A percentile compares a stretch with the other conserved stretches of the same genome.
These are phyloP conservation scores for Xylocampa areola DNA, from an alignment of 2,888 invertebrate species.

Conservation along the genomic window DNA sequence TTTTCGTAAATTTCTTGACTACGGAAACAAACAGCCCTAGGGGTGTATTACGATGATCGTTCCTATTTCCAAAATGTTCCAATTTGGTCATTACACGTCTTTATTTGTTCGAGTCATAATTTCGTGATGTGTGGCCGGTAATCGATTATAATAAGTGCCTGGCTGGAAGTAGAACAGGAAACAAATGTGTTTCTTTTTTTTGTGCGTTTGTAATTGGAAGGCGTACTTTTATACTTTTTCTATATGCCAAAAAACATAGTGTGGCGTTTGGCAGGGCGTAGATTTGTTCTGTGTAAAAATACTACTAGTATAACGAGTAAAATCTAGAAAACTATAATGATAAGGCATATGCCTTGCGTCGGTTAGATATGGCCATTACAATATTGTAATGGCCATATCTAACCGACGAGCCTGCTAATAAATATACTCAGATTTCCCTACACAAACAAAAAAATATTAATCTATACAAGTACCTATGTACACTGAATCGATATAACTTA, in stretches of 20 bases:
- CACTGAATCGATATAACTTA: no score
- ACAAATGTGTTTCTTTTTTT: conserved; percentile 50
- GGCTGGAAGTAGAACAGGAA: conserved; percentile 57
- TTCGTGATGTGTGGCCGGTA: conserved; percentile 64
- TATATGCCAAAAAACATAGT: no score
- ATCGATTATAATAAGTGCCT: conserved; percentile 59
- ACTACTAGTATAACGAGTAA: no score
- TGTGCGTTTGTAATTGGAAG: conserved; percentile 49
- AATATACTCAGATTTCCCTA: no score
- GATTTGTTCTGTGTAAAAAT: not conserved
- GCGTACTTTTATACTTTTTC: conserved; percentile 20
- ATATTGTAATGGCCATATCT: no score
- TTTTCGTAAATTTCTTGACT: conserved; percentile 11
- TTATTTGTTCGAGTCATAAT: conserved; percentile 59
- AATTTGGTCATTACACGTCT: conserved; percentile 63
- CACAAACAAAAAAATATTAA: no score
- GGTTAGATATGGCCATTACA: no score
- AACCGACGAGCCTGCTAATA: no score
- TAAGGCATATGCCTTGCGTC: no score
- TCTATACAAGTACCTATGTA: no score
- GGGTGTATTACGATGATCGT: conserved; percentile 48
- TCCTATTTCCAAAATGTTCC: conserved; percentile 52
- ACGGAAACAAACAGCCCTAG: conserved; percentile 45
- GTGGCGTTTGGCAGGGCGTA: conserved; percentile 27
- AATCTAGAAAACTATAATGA: no score